phyloP scores from a whole-genome alignment of 2,888 invertebrate species.

The Nasonovia ribisnigri region DNA sequence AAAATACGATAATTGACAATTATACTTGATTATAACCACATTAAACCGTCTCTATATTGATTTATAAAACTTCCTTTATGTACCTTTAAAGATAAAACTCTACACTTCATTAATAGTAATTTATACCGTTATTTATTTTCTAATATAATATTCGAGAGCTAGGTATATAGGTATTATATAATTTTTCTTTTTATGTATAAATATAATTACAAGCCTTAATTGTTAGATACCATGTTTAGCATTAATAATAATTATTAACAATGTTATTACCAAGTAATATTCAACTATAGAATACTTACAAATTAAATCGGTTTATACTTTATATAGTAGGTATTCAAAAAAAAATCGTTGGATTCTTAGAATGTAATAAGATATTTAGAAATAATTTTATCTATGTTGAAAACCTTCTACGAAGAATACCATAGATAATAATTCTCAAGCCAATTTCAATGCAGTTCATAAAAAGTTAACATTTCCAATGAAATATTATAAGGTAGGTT shows the following conservation, averaged over 20 bases:
- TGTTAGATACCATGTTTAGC: neutral
- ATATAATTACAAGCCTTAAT: neutral
- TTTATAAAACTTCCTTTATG: neutral
- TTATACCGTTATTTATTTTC: neutral
- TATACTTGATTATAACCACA: too few species aligned
- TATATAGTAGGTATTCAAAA: neutral
- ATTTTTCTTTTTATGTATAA: neutral
- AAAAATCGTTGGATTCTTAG: neutral
- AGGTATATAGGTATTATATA: neutral
- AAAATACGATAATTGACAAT: neutral
- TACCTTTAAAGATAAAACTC: neutral
- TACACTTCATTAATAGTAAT: neutral
- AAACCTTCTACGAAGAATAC: neutral
- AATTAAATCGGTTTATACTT: neutral
- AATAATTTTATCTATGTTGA: neutral
- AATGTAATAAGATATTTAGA: neutral
- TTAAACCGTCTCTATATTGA: neutral
- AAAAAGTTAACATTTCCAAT: conserved; percentile 1
- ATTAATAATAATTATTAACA: neutral
- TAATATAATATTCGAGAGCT: neutral
- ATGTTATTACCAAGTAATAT: neutral
- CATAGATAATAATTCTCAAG: neutral
- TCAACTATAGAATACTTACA: neutral
- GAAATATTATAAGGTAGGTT: conserved; percentile 12
- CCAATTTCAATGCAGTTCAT: neutral